Base-by-base conservation (phyloP, 1,140 invertebrate species). In the Drosophila athabasca region DNA sequence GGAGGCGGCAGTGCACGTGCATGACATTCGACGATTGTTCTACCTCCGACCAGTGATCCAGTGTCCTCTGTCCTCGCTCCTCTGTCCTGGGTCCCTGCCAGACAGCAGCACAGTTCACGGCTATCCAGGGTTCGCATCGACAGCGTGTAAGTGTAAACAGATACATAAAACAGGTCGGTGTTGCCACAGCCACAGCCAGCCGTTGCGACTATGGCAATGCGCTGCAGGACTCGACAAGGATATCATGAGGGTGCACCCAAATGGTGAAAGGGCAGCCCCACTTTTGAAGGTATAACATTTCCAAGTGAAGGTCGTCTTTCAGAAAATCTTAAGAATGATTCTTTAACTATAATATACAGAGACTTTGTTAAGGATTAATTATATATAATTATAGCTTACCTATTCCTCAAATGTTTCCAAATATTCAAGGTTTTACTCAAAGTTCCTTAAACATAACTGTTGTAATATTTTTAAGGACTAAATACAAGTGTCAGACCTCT, bases 111-210 rank as follows among this genome's bases (percentile, higher is more conserved):
- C 49, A 54, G 39, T 62, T 45, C 41, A 51, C 22, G 43, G 41
- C 2, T 73, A 73, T 50, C 53, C 59, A 31, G 44, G 54, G 58
- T 52, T 62, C 62, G 58, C 79, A 67, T 60, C 62, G 54, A 73
- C 68, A 75, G 82, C 83, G 64, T 87, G 78, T 82, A 85, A 87
- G 62, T 88, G 82, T 82, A 85, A 85, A 88, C 74, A 82, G 83
- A 87, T 68, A 88, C 82, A 72, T 82, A 61, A 71, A 71, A 58
- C 50, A 24, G 24, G 31, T 19, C 55, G 39, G 49, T 54, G 51
- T 59, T 51, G 59, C 35, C 54, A 41, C 24, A 49, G 22, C 43
- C 41, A 41, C 22, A 17, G 9, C 6, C 17, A 19, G 17, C 17
- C 17, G 41, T 45, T 17, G 35, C 35, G 49, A 71, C n/a, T 17